Base-by-base conservation (phyloP, 2,113 vertebrate species). In the Progne subis region DNA sequence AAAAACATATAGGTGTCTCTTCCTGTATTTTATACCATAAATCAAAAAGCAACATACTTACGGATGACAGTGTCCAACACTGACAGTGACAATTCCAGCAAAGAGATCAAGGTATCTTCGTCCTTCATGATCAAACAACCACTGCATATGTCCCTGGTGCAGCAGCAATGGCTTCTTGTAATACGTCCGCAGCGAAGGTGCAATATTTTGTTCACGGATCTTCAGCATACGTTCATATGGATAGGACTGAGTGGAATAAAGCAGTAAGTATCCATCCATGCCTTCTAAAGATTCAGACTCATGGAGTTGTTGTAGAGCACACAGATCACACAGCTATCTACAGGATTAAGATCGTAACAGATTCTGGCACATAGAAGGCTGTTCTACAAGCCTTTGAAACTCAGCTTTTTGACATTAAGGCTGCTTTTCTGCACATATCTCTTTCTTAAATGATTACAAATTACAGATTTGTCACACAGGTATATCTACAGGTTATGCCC, bases 61-160 rank as follows among this genome's bases (percentile, higher is more conserved):
- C 99, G 99, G 99, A 83, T 99, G 99, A 89, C 99, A 99, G 95
- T 99, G 99, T 49, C 99, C 99, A 44, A 99, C 98, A 67, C 98
- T 98, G 95, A 99, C 98, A 26, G 99, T 99, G 28, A 98, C 99
- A 69, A 99, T 98, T 43, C 99, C 99, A 23, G 98, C 99, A 96
- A 99, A 99, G 34, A 99, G 95, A 94, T 99, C 99, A 34, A 99
- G 98, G 95, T 99, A 99, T 85, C 99, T 97, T 39, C 65, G 98
- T 18, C 99, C 99, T 13, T 99, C 97, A 14, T 98, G 93, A 69
- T 99, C 99, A 98, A 99, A 99, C 44, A 99, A 75, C 99, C 99
- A 99, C 96, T 99, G 98, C 99, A 99, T 99, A 89, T 98, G 83
- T 3, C 99, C 99, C 94, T 99, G 99, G 91, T 99, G 98, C 63